Evolutionary conservation across 2,113 vertebrate species (phyloP).

Genomic region (Thalassarche chlororhynchos): DNA sequence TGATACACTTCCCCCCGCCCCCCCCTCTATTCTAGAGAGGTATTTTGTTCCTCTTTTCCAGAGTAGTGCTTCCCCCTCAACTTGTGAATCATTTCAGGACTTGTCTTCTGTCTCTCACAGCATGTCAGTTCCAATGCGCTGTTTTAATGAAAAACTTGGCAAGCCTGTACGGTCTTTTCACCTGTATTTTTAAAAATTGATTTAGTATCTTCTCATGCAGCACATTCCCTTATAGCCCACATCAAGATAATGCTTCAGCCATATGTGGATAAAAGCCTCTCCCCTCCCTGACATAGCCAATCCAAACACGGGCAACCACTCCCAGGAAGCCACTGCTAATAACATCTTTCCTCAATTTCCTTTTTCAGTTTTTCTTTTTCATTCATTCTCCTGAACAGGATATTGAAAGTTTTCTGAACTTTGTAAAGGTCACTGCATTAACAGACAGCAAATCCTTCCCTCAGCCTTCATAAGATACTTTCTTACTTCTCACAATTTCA

Average conservation of each 20-base stretch:
- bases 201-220: background rate
- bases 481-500: background rate
- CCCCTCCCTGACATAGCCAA: background rate
- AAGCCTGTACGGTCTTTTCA: background rate
- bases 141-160: background rate
- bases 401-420: conserved; percentile 29
- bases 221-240: background rate
- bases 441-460: background rate
- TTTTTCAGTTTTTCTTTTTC: background rate
- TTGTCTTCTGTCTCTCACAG: background rate
- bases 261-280: background rate
- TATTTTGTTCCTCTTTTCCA: background rate
- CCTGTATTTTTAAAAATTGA: background rate
- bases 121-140: background rate
- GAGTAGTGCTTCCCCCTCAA: background rate
- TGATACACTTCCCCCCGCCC: no score
- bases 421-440: background rate
- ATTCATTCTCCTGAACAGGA: background rate
- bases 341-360: conserved; percentile 21
- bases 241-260: conserved; percentile 5
- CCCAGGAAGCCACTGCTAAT: background rate
- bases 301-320: background rate
- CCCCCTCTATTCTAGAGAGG: background rate
- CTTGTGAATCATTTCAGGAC: background rate
- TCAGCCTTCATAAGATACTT: background rate